Conservation (phyloP, 2,113 vertebrate species). For the Cryptoleucopteryx plumbea region DNA sequence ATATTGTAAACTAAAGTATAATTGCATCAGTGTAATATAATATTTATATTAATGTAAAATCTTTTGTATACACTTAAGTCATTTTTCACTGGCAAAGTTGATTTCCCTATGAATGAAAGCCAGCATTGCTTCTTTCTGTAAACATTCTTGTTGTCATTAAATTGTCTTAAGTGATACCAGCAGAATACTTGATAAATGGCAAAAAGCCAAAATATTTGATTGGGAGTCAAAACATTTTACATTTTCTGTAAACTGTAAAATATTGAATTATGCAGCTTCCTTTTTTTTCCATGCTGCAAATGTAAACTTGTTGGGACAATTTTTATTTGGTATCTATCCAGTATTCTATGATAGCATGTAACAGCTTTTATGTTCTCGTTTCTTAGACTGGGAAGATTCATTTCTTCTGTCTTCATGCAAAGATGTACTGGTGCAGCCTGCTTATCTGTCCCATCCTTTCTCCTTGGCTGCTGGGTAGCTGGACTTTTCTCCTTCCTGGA, state of each 20-base stretch:
- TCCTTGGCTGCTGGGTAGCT: not conserved
- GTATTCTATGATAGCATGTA: not conserved
- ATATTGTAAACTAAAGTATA: not conserved
- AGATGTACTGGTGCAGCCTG: not conserved
- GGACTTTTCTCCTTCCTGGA: not conserved
- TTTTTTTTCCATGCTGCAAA: not conserved
- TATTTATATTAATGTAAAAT: not conserved
- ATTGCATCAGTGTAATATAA: not conserved
- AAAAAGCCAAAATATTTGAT: slow-evolving; percentile 45
- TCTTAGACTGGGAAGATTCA: not conserved
- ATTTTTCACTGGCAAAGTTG: slow-evolving; percentile 11
- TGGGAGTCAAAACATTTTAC: slow-evolving; percentile 48
- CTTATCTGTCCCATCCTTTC: not conserved
- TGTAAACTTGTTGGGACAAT: not conserved
- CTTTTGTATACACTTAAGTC: not conserved
- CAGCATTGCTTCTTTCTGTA: not conserved
- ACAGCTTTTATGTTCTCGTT: not conserved
- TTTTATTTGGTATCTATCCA: not conserved
- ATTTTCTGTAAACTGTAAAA: slow-evolving; percentile 48
- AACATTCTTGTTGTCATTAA: slow-evolving; percentile 39
- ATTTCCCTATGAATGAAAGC: slow-evolving; percentile 24
- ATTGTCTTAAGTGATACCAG: slow-evolving; percentile 40
- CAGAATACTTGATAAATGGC: slow-evolving; percentile 36
- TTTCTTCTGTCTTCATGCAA: not conserved
- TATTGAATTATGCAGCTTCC: slow-evolving; percentile 34